phyloP scores from a whole-genome alignment of 2,888 invertebrate species.

The Danaus chrysippus region DNA sequence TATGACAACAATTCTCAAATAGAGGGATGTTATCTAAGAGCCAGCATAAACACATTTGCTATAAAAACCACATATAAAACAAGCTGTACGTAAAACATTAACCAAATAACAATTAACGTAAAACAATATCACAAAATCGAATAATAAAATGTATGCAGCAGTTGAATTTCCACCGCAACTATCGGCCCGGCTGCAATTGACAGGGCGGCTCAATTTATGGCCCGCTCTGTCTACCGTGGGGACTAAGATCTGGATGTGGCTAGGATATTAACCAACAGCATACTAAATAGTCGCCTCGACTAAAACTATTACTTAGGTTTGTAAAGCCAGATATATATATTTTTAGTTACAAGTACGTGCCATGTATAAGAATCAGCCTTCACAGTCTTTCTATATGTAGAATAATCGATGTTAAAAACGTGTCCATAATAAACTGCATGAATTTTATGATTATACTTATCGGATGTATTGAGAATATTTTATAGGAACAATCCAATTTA shows the following conservation, averaged over 20 bases:
- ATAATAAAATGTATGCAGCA: conserved; percentile 21
- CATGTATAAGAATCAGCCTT: too few relatives aligned
- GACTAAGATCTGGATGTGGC: conserved; percentile 24
- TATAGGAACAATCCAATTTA: too few relatives aligned
- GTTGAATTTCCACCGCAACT: conserved; percentile 67
- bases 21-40: not conserved
- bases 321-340: too few relatives aligned
- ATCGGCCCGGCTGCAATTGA: conserved; percentile 78
- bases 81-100: conserved; percentile 17
- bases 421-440: too few relatives aligned
- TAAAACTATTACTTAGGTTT: too few relatives aligned
- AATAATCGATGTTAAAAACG: too few relatives aligned
- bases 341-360: too few relatives aligned
- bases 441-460: too few relatives aligned
- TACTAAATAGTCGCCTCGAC: not conserved
- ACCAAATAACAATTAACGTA: conserved; percentile 34
- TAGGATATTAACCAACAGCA: not conserved
- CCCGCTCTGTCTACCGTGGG: conserved; percentile 67
- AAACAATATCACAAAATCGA: conserved; percentile 24
- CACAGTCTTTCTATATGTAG: too few relatives aligned
- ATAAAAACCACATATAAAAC: conserved; percentile 8
- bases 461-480: too few relatives aligned
- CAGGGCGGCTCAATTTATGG: conserved; percentile 78
- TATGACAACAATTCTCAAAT: not conserved
- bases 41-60: not conserved